These are phyloP conservation scores for Drosophila maculinotata DNA, from an alignment of 2,888 invertebrate genomes.

Conservation along the genomic window DNA sequence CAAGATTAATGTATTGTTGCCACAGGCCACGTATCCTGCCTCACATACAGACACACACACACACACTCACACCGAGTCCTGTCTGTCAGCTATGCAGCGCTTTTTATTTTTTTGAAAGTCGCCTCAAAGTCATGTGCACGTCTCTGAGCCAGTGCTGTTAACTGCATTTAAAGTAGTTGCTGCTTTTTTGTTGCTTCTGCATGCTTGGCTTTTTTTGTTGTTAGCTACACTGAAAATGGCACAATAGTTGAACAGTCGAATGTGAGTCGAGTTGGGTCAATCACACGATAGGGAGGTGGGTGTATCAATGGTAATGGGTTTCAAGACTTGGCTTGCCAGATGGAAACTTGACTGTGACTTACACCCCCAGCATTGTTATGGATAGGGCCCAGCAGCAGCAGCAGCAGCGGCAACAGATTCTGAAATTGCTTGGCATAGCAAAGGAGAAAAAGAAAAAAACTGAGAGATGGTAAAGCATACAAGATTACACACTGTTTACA, in stretches of 20 bases:
- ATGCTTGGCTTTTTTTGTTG: slow-evolving; percentile 21
- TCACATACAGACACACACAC: slow-evolving; percentile 5
- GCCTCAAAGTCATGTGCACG: slow-evolving; percentile 78
- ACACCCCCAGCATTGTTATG: slow-evolving; percentile 44
- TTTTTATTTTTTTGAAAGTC: slow-evolving; percentile 56
- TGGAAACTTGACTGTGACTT: slow-evolving; percentile 4
- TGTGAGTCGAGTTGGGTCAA: slow-evolving; percentile 60
- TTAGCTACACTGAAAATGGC: slow-evolving; percentile 44
- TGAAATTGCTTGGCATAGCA: slow-evolving; percentile 24
- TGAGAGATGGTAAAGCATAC: slow-evolving; percentile 28
- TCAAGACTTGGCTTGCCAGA: slow-evolving; percentile 7
- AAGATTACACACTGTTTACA: slow-evolving; percentile 47
- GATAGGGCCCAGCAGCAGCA: slow-evolving; percentile 10
- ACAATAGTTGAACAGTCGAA: slow-evolving; percentile 37
- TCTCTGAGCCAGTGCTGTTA: slow-evolving; percentile 48
- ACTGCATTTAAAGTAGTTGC: slow-evolving; percentile 76
- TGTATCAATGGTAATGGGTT: slow-evolving; percentile 18
- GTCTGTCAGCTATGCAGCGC: slow-evolving; percentile 28
- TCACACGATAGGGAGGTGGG: slow-evolving; percentile 47
- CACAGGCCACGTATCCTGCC: slow-evolving; percentile 40
- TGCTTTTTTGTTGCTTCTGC: slow-evolving; percentile 19
- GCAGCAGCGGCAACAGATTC: slow-evolving; percentile 15
- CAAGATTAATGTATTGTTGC: slow-evolving; percentile 70
- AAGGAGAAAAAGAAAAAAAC: slow-evolving; percentile 4
- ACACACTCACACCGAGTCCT: slow-evolving; percentile 4